Percentiles rank a stretch among this genome's conserved stretches.
Conservation (phyloP, 2,113 vertebrate genomes). For the Lasiurus borealis region DNA sequence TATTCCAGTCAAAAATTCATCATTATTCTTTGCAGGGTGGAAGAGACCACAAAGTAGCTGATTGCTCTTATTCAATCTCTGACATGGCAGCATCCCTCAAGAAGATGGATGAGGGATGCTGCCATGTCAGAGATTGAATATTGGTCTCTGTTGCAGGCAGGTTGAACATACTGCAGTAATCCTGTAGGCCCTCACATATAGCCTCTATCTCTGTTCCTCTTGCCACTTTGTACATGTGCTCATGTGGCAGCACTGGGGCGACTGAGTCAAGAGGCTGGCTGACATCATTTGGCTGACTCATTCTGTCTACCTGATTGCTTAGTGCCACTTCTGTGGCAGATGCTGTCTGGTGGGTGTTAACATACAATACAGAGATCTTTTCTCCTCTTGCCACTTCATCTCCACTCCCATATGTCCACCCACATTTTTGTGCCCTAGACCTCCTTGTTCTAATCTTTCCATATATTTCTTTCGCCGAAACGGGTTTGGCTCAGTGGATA, state of each 20-base stretch:
- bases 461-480: constrained; percentile 33
- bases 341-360: constrained; percentile 64
- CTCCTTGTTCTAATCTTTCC: constrained; percentile 47
- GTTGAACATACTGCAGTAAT: neutral
- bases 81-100: too few species aligned
- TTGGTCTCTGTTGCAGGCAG: constrained; percentile 59
- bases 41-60: constrained; percentile 14
- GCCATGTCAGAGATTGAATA: neutral
- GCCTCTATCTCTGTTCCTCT: constrained; percentile 56
- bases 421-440: constrained; percentile 18
- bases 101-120: neutral
- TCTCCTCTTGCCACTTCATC: neutral
- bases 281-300: constrained; percentile 74
- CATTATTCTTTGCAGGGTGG: constrained; percentile 17
- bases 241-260: constrained; percentile 54
- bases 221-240: constrained; percentile 51
- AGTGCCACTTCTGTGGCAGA: constrained; percentile 52
- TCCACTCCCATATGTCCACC: neutral
- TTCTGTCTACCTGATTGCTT: constrained; percentile 71
- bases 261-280: constrained; percentile 64
- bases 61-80: constrained; percentile 1
- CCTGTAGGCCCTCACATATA: neutral
- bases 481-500: too few species aligned
- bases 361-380: constrained; percentile 55
- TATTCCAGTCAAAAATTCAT: constrained; percentile 52